Base-by-base conservation (phyloP, 2,797 vertebrate genomes). In the Streptopelia turtur region DNA sequence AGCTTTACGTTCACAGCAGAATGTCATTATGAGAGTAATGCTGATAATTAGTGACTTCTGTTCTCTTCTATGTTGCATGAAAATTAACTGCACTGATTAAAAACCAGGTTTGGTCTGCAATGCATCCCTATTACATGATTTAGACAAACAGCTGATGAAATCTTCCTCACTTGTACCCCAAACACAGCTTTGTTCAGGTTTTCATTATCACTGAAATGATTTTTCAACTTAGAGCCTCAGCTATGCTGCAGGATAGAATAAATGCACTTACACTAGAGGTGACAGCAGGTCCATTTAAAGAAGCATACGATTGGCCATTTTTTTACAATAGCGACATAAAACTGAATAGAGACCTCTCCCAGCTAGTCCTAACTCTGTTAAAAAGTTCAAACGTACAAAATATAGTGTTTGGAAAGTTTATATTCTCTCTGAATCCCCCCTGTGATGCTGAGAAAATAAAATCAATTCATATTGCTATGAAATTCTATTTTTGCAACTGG, bases 381-480 rank as follows among this genome's bases (percentile, higher is more conserved):
- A 93, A 90, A 97, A 96, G 80, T 89, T 89, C 60, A 88, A 82
- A 87, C 68, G 70, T 94, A 95, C 63, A 96, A 95, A 95, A 96
- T 81, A 96, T 13, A 94, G 91, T 24, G 28, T 78, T 86, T 55
- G 37, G 59, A 93, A 92, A 92, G 47, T 94, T 86, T 50, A 71
- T 80, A 87, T 84, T 94, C 84, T 94, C 93, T 97, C 90, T 88
- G 72, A 93, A 84, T 66, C 22, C 52, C 21, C 20, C 47, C 70
- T n/a, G 20, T 64, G 72, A 90, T 69, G 71, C 92, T 96, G 81
- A 94, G 90, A 97, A 96, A 96, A 97, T 93, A 95, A 95, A 96
- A 92, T 92, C 15, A 94, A 94, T 92, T 95, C 85, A 93, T 97
- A 97, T 97, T 97, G 96, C 96, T 97, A 90, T 87, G 95, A 95